Evolutionary conservation across 2,797 vertebrate genomes (phyloP), one percentile per base, ranked within the genome.

Genomic region (Poecilia picta): DNA sequence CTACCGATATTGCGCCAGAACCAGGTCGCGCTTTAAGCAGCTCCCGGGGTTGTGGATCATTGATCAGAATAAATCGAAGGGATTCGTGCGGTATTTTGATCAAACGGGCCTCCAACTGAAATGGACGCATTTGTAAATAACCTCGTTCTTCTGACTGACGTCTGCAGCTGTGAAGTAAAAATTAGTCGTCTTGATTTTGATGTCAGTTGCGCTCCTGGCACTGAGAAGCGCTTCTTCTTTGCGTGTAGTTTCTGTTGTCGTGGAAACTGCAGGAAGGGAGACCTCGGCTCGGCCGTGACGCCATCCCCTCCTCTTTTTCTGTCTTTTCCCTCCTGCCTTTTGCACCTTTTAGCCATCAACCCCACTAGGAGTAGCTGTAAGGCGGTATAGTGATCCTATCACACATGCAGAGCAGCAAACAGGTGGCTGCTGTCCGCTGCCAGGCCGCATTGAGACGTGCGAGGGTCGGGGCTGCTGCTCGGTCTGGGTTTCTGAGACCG

Each of bases 221-320:
- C 55, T 45, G 53, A 57, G 70, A 71, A 68, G 57, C 79, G 36
- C 49, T 10, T 49, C 2, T 47, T 49, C 72, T 76, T 77, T 74
- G 87, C 3, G 59, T 83, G 74, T 87, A 80, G 81, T 81, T 87
- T 46, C 87, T 82, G 94, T 95, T 94, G 94, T 95, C 94, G 93
- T 95, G 93, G 94, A 95, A 95, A 95, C 94, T 89, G 92, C 89
- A 84, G 91, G 89, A 72, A 75, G 82, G 88, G 85, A 89, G 85
- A 84, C 89, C 81, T 84, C 77, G 39, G 78, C 72, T 20, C 49
- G 76, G 55, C 8, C 33, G 33, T 23, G 33, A 20, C 31, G 13
- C 59, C 31, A 8, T 64, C 31, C 16, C 59, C 16, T 23, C 31
- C 31, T 36, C 59, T 36, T 2, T 33, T 62, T 62, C 33, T 62